Conservation (phyloP, 2,888 invertebrate species). For the Mesochorus sp. region DNA sequence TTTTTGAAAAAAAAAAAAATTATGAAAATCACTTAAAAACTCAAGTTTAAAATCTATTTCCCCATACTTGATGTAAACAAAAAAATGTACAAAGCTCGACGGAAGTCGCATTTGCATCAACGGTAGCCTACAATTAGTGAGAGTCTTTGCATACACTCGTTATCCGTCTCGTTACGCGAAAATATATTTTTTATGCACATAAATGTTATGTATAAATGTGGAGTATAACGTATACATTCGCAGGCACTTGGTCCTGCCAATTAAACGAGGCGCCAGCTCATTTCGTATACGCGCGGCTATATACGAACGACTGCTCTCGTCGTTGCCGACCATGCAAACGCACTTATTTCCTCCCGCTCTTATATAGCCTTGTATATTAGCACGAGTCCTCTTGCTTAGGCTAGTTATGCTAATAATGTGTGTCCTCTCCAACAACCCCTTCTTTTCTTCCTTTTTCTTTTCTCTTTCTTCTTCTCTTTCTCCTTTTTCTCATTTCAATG, state of each 20-base stretch:
- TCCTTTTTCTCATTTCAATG: background rate
- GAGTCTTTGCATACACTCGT: background rate
- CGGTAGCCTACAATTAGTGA: constrained; percentile 16
- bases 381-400: constrained; percentile 61
- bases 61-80: too few species aligned
- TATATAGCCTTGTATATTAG: constrained; percentile 31
- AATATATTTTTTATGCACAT: constrained; percentile 16
- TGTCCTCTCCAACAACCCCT: constrained; percentile 36
- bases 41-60: too few species aligned
- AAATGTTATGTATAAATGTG: background rate
- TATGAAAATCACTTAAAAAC: too few species aligned
- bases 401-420: constrained; percentile 70
- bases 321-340: constrained; percentile 18
- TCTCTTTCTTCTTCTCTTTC: constrained; percentile 1
- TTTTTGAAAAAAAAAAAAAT: too few species aligned
- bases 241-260: constrained; percentile 69
- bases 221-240: constrained; percentile 19
- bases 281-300: constrained; percentile 60
- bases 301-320: constrained; percentile 49
- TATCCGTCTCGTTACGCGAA: constrained; percentile 33
- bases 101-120: constrained; percentile 37
- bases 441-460: background rate
- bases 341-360: constrained; percentile 30
- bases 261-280: constrained; percentile 69
- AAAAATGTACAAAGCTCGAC: background rate